Evolutionary conservation across 64 coral and sea anemone genomes (phyloP).

Genomic region (Hydrozoanthus tunicans): DNA sequence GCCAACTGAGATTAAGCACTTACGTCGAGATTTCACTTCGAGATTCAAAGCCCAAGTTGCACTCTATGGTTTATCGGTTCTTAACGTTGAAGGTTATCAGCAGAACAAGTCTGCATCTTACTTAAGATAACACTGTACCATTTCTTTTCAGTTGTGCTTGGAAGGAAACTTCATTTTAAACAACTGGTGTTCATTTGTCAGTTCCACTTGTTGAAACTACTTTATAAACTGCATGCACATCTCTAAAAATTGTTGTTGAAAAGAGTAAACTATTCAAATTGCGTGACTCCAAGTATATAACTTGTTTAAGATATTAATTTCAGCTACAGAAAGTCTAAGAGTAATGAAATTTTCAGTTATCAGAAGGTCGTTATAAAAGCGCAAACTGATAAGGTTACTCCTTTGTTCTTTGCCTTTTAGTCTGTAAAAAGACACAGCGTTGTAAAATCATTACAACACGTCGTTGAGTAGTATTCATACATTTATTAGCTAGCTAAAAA

Average conservation of each 20-base stretch:
- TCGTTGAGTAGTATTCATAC: too few relatives aligned
- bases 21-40: background rate
- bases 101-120: background rate
- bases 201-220: background rate
- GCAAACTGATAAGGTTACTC: background rate
- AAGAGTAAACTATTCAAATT: background rate
- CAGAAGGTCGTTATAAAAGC: background rate
- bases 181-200: constrained; percentile 11
- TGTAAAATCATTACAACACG: too few relatives aligned
- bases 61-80: background rate
- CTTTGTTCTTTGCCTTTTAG: background rate
- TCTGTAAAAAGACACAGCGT: too few relatives aligned
- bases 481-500: too few relatives aligned
- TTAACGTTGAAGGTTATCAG: constrained; percentile 1
- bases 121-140: background rate
- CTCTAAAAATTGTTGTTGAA: background rate
- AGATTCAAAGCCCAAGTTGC: background rate
- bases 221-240: background rate
- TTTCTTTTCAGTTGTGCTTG: background rate
- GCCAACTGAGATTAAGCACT: background rate
- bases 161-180: background rate
- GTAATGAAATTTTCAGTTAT: background rate
- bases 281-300: background rate
- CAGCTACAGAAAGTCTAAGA: background rate
- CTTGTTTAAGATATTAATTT: too few relatives aligned